Evolutionary conservation across 2,797 vertebrate species (phyloP).

Genomic region (Lerista edwardsae): DNA sequence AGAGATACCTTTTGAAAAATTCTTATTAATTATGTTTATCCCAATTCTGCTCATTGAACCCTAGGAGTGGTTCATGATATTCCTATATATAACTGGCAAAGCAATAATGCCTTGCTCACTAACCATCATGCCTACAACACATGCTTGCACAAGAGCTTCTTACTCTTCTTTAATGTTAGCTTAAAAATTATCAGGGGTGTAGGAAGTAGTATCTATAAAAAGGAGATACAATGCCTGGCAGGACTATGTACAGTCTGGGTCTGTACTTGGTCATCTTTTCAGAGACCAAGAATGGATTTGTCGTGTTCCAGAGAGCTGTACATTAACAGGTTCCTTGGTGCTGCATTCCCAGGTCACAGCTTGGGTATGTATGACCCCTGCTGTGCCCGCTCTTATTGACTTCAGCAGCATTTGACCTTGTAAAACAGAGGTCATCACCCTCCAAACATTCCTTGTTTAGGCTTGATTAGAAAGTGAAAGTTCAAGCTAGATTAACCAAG

Average conservation of each 20-base stretch:
- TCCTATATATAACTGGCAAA: no score
- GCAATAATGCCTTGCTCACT: not conserved
- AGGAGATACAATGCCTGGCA: not conserved
- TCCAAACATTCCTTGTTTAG: slow-evolving; percentile 37
- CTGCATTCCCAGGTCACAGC: slow-evolving; percentile 18
- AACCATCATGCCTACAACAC: not conserved
- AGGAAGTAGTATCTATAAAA: not conserved
- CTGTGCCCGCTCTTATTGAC: not conserved
- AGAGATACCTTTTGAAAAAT: no score
- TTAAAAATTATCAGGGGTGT: not conserved
- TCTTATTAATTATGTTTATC: no score
- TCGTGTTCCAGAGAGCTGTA: not conserved
- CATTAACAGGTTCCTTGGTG: slow-evolving; percentile 7
- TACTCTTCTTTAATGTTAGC: not conserved
- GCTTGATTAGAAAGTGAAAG: slow-evolving; percentile 42
- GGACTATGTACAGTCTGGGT: not conserved
- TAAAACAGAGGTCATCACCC: slow-evolving; percentile 26
- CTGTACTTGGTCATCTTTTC: not conserved
- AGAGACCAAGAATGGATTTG: not conserved
- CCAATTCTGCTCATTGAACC: no score
- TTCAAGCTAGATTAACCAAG: slow-evolving; percentile 7
- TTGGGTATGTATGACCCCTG: slow-evolving; percentile 11
- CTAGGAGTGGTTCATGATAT: no score
- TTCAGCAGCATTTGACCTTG: slow-evolving; percentile 25
- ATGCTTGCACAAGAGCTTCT: not conserved